phyloP scores from a whole-genome alignment of 2,797 vertebrate species.

The Chiroxiphia lanceolata region DNA sequence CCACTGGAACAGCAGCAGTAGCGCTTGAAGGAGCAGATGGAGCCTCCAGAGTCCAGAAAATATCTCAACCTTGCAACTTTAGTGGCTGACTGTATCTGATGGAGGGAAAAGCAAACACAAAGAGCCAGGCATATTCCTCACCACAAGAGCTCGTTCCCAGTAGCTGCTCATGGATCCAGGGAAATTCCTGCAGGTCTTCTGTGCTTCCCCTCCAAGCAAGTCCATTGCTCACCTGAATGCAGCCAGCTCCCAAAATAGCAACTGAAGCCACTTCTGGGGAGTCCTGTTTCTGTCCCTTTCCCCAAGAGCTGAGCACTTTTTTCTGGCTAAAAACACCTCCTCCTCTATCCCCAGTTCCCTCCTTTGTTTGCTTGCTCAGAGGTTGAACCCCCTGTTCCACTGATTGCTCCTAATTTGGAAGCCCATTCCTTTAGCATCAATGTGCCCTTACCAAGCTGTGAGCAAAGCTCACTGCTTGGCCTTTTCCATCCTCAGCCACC shows the following conservation, averaged over 20 bases:
- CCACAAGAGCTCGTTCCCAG: not conserved
- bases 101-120: not conserved
- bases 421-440: not conserved
- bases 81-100: not conserved
- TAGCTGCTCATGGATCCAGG: not conserved
- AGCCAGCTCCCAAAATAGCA: not conserved
- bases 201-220: not conserved
- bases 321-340: not conserved
- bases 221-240: not conserved
- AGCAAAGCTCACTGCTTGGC: not conserved
- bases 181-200: not conserved
- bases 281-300: not conserved
- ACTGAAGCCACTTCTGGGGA: not conserved
- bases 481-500: not conserved
- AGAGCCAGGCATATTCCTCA: not conserved
- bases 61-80: not conserved
- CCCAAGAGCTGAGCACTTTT: fast-evolving
- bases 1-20: not conserved
- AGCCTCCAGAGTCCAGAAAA: not conserved
- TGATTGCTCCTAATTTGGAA: not conserved
- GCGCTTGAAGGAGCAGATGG: not conserved
- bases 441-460: not conserved
- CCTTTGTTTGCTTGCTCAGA: not conserved
- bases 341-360: not conserved
- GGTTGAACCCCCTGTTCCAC: not conserved